Evolutionary conservation across 2,113 vertebrate species (phyloP), one percentile per base, ranked within the genome.

Genomic region (Cnemophilus loriae): DNA sequence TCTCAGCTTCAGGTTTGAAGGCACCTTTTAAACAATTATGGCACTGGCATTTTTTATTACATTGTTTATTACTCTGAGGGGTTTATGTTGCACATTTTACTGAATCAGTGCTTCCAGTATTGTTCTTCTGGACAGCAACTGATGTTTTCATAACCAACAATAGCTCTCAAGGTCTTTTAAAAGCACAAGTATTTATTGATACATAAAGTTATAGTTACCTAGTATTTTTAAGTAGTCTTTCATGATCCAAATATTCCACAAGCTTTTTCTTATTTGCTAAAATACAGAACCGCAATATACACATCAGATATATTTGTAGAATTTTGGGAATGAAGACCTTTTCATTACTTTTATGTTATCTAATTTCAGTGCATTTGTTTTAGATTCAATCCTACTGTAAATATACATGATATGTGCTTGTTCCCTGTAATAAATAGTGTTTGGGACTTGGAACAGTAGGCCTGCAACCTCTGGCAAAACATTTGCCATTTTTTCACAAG

Each of bases 21-120:
- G 71, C 23, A 64, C 63, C 83, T 92, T 94, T 94, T 88, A 96
- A 97, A 81, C 84, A 75, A 68, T 75, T 90, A 88, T 0, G 0
- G 39, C 44, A 37, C 14, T 9, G 5, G 60, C 28, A 53, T 55
- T 2, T 93, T 95, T 94, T 91, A 73, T 75, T 28, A 42, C 5
- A 4, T 64, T 87, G 27, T 85, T 95, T 91, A 73, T 93, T 93
- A 78, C 69, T 89, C 59, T 26, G 17, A 89, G 32, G 35, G 39
- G 13, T 63, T 91, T 94, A 55, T 88, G 68, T 44, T 70, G 57
- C 68, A 77, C 76, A 41, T 91, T 97, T 95, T 84, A 92, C 82
- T 84, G 71, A 86, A 90, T 90, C 50, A 77, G 23, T 83, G 11
- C 63, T 94, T 91, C 82, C 35, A 67, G 10, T 63, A 87, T n/a